Percentiles rank a stretch among this genome's conserved stretches.
Evolutionary conservation across 2,113 vertebrate species (phyloP).

Genomic region (Pachypanchax playfairii): DNA sequence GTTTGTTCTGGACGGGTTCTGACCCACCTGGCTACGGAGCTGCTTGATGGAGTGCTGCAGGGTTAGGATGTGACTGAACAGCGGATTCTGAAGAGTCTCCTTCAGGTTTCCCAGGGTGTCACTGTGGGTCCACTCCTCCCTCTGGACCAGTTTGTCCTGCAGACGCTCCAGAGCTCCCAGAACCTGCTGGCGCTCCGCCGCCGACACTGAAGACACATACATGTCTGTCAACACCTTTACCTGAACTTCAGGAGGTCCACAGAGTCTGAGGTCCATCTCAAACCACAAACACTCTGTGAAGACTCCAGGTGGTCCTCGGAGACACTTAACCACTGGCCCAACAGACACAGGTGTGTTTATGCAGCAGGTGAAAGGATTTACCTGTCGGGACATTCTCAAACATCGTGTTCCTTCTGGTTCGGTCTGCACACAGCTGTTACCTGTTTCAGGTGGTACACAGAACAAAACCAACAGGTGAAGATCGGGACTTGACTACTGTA

Average conservation of each 20-base stretch:
- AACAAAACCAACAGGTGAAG: background rate
- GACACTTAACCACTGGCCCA: too few relatives aligned
- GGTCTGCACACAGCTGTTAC: conserved; percentile 7
- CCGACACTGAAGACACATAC: conserved; percentile 57
- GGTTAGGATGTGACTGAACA: conserved; percentile 92
- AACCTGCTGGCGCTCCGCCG: conserved; percentile 89
- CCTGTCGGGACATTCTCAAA: conserved; percentile 79
- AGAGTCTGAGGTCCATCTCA: too few relatives aligned
- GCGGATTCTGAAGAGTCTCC: conserved; percentile 87
- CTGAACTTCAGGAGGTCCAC: too few relatives aligned
- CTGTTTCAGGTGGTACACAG: background rate
- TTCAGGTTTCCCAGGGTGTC: conserved; percentile 81
- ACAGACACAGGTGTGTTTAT: too few relatives aligned
- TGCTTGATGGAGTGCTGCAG: conserved; percentile 95
- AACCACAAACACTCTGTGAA: too few relatives aligned
- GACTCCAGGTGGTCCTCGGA: too few relatives aligned
- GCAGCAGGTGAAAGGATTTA: conserved; percentile 32
- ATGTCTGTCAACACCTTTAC: background rate
- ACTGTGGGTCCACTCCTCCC: conserved; percentile 86
- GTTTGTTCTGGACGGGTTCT: background rate
- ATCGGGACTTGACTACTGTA: background rate
- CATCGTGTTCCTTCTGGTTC: conserved; percentile 54
- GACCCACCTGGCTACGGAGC: conserved; percentile 84
- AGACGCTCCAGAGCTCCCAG: conserved; percentile 90
- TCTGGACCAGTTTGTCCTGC: conserved; percentile 85